These are phyloP conservation scores for Epirrhoe alternata DNA, from an alignment of 2,888 invertebrate genomes.

Conservation along the genomic window DNA sequence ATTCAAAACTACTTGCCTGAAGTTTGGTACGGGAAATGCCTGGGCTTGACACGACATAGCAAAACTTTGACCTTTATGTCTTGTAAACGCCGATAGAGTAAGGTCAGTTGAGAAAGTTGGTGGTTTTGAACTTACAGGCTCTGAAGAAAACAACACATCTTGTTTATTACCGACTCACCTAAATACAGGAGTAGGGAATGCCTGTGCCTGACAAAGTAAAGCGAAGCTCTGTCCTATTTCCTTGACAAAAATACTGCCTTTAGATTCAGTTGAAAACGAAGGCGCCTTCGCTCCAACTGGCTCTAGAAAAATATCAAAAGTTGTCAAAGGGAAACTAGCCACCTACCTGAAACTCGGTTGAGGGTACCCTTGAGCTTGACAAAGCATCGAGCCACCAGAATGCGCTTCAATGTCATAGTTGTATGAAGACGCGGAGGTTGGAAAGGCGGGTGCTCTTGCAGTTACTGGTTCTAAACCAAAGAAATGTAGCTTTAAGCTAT, in stretches of 20 bases:
- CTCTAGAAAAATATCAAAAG: slow-evolving; percentile 69
- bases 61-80: slow-evolving; percentile 83
- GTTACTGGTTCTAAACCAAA: slow-evolving; percentile 79
- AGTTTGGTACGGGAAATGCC: slow-evolving; percentile 88
- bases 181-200: slow-evolving; percentile 86
- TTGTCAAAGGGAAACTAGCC: slow-evolving; percentile 39
- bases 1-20: slow-evolving; percentile 85
- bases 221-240: slow-evolving; percentile 84
- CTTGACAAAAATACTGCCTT: slow-evolving; percentile 87
- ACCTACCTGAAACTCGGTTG: slow-evolving; percentile 88
- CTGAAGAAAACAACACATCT: slow-evolving; percentile 70
- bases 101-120: slow-evolving; percentile 86
- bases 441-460: slow-evolving; percentile 80
- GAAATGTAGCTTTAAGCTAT: slow-evolving; percentile 45
- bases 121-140: slow-evolving; percentile 86
- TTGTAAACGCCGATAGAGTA: slow-evolving; percentile 86
- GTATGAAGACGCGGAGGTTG: slow-evolving; percentile 80
- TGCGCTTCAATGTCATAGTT: slow-evolving; percentile 72
- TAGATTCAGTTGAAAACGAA: slow-evolving; percentile 86
- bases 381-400: slow-evolving; percentile 79
- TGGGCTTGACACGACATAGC: slow-evolving; percentile 89
- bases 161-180: slow-evolving; percentile 79
- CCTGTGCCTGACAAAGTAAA: slow-evolving; percentile 87
- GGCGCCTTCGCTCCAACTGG: slow-evolving; percentile 87
- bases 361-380: slow-evolving; percentile 86